Percentiles rank a stretch among this genome's conserved stretches.
Evolutionary conservation across 2,888 invertebrate species (phyloP).

Genomic region (Synergus laeviventris): DNA sequence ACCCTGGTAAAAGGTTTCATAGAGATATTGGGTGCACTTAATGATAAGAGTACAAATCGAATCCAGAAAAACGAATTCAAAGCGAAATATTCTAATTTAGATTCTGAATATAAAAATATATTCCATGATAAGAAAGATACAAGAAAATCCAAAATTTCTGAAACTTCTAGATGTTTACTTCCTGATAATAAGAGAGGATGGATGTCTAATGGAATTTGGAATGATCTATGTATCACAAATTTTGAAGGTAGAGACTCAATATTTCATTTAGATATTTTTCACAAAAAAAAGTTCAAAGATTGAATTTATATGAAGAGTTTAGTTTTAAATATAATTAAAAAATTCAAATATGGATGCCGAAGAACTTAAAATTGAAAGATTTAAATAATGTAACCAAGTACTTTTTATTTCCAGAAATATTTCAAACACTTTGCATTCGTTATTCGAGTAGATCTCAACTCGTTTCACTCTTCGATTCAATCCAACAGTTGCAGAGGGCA

Average conservation of each 20-base stretch:
- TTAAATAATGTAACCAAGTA: neutral
- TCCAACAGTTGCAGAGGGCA: conserved; percentile 65
- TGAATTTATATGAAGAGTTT: too few relatives aligned
- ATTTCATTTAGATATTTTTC: too few relatives aligned
- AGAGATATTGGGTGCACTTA: conserved; percentile 51
- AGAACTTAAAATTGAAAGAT: neutral
- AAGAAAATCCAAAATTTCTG: neutral
- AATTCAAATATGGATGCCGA: neutral
- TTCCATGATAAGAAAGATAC: neutral
- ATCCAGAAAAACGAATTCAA: conserved; percentile 47
- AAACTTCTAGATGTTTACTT: conserved; percentile 2
- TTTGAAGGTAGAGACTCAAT: conserved; percentile 57
- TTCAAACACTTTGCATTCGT: conserved; percentile 56
- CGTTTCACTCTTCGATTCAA: conserved; percentile 56
- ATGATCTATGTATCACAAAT: conserved; percentile 54
- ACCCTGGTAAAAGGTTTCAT: conserved; percentile 46
- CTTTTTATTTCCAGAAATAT: conserved; percentile 58
- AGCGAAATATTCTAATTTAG: conserved; percentile 54
- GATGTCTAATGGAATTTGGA: conserved; percentile 70
- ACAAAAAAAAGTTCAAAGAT: too few relatives aligned
- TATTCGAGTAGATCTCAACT: conserved; percentile 64
- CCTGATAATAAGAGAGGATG: conserved; percentile 49
- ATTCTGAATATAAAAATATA: conserved; percentile 48
- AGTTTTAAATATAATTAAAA: too few relatives aligned
- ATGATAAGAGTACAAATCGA: conserved; percentile 44